Percentiles rank a stretch among this genome's conserved stretches.
Conservation (phyloP, 2,888 invertebrate species). For the Hymenopus coronatus region DNA sequence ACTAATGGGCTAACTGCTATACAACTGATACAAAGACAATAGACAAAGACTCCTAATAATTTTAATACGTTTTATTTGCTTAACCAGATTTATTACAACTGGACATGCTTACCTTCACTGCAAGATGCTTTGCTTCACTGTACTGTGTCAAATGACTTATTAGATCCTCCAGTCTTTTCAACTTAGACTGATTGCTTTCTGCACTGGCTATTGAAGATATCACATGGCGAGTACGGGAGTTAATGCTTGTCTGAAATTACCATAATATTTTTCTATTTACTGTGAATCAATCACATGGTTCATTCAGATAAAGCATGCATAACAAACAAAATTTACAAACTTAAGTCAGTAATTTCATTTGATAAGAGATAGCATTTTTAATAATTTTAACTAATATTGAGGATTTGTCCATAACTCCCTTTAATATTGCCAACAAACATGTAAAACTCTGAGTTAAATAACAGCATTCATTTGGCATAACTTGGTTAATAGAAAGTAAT, state of each 20-base stretch:
- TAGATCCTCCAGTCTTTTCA: constrained; percentile 65
- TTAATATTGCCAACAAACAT: no score
- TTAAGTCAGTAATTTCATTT: background rate
- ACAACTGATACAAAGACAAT: no score
- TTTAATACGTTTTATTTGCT: no score
- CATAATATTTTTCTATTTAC: background rate
- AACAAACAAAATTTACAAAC: constrained; percentile 35
- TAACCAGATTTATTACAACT: background rate
- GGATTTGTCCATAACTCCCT: background rate
- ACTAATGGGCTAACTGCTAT: no score
- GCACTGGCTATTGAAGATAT: constrained; percentile 61
- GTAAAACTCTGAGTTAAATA: no score
- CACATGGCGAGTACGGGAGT: constrained; percentile 64
- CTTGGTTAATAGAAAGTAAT: no score
- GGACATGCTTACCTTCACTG: constrained; percentile 61
- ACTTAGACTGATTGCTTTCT: constrained; percentile 55
- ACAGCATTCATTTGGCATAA: no score
- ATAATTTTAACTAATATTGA: background rate
- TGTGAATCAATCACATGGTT: no score
- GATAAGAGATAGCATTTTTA: background rate
- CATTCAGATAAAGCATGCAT: no score
- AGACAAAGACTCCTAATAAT: no score
- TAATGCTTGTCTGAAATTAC: constrained; percentile 54
- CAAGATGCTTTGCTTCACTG: constrained; percentile 69
- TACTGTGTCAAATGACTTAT: constrained; percentile 69